These are phyloP conservation scores for Drosophila nigritarsus DNA, from an alignment of 2,888 invertebrate species.

Conservation along the genomic window DNA sequence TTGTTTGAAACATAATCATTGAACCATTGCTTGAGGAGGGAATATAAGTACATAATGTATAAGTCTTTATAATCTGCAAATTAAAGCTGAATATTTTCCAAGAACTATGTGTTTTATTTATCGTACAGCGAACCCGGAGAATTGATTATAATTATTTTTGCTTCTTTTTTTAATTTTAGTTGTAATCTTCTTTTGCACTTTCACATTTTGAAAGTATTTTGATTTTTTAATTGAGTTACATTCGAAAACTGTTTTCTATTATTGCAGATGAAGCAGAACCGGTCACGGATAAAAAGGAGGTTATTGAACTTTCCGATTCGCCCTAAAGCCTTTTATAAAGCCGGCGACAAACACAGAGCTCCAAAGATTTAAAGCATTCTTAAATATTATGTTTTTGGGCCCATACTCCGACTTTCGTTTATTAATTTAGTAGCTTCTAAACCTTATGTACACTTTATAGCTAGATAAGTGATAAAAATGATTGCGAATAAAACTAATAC, in stretches of 20 bases:
- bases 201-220: constrained; percentile 35
- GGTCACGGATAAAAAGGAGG: constrained; percentile 53
- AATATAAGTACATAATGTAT: constrained; percentile 27
- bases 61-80: constrained; percentile 50
- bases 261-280: constrained; percentile 47
- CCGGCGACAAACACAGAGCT: constrained; percentile 27
- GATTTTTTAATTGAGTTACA: constrained; percentile 34
- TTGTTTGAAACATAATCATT: constrained; percentile 17
- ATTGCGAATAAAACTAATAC: constrained; percentile 32
- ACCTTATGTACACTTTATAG: constrained; percentile 17
- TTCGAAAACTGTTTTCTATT: constrained; percentile 32
- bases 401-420: constrained; percentile 16
- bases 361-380: constrained; percentile 47
- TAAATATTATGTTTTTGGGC: constrained; percentile 24
- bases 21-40: constrained; percentile 34
- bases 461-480: constrained; percentile 13
- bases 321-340: constrained; percentile 32
- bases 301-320: constrained; percentile 67
- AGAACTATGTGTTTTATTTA: constrained; percentile 54
- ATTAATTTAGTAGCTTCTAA: constrained; percentile 14
- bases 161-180: constrained; percentile 10
- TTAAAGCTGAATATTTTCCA: constrained; percentile 52
- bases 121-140: neutral
- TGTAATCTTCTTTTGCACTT: constrained; percentile 10
- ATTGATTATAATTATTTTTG: neutral